These are phyloP conservation scores for Enoplolaimus lenunculus DNA, from an alignment of 2,888 invertebrate species.

Conservation along the genomic window DNA sequence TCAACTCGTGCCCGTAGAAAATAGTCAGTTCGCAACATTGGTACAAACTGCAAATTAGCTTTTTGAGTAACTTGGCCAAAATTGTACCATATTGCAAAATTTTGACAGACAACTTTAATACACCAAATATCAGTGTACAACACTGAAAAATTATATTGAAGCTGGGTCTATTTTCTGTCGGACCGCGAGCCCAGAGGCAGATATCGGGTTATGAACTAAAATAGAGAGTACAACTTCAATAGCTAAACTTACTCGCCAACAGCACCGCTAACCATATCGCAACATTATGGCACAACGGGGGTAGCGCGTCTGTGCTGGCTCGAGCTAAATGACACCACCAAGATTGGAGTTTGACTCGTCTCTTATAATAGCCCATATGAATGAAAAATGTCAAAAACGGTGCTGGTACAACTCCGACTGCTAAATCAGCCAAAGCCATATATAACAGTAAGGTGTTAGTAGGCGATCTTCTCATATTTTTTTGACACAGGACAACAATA, in stretches of 20 bases:
- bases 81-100: no score
- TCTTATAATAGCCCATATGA: slow-evolving; percentile 27
- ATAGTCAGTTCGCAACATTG: no score
- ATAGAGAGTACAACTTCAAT: no score
- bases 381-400: slow-evolving; percentile 59
- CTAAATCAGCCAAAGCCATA: slow-evolving; percentile 89
- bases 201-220: no score
- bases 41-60: no score
- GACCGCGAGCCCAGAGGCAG: no score
- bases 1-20: no score
- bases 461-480: slow-evolving; percentile 70
- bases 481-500: slow-evolving; percentile 69
- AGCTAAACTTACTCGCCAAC: slow-evolving; percentile 55
- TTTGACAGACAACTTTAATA: no score
- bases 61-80: no score
- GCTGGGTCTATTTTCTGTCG: no score
- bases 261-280: slow-evolving; percentile 85
- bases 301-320: slow-evolving; percentile 43
- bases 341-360: slow-evolving; percentile 27
- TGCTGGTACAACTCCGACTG: slow-evolving; percentile 73
- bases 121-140: no score
- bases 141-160: no score
- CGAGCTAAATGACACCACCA: slow-evolving; percentile 39
- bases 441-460: slow-evolving; percentile 77
- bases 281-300: slow-evolving; percentile 76